phyloP scores from a whole-genome alignment of 2,797 vertebrate genomes.

The Megaceryle alcyon region DNA sequence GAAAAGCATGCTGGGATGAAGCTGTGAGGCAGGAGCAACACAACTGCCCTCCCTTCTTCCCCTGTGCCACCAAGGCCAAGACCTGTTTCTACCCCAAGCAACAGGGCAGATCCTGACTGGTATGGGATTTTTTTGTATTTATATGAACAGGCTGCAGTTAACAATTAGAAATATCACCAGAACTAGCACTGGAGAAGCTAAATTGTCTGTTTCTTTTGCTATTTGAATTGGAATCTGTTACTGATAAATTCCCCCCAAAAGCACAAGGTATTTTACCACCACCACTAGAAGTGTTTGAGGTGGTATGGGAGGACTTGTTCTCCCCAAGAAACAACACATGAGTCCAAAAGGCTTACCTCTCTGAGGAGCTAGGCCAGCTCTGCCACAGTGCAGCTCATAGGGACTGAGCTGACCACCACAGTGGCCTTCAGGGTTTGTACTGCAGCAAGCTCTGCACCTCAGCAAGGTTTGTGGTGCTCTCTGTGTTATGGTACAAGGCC shows the following conservation, averaged over 20 bases:
- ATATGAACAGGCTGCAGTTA: not conserved
- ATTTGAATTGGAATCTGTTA: not conserved
- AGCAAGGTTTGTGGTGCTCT: not conserved
- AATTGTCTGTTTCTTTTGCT: not conserved
- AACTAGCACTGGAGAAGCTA: not conserved
- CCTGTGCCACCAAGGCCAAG: not conserved
- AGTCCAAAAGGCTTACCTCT: not conserved
- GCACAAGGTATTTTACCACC: not conserved
- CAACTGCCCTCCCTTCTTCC: not conserved
- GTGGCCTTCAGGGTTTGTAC: not conserved
- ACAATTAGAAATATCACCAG: not conserved
- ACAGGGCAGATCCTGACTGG: not conserved
- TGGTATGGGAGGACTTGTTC: not conserved
- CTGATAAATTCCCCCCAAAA: not conserved
- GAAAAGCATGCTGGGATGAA: not conserved
- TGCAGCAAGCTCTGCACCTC: not conserved
- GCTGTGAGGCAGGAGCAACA: not conserved
- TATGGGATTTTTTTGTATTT: not conserved
- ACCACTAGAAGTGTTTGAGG: not conserved
- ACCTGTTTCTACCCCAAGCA: not conserved
- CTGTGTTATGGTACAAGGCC: accelerated
- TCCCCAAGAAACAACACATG: accelerated
- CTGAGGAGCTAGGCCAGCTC: not conserved
- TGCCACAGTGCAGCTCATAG: accelerated
- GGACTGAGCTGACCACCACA: not conserved